Evolutionary conservation across 2,888 invertebrate genomes (phyloP).

Genomic region (Apamea anceps): DNA sequence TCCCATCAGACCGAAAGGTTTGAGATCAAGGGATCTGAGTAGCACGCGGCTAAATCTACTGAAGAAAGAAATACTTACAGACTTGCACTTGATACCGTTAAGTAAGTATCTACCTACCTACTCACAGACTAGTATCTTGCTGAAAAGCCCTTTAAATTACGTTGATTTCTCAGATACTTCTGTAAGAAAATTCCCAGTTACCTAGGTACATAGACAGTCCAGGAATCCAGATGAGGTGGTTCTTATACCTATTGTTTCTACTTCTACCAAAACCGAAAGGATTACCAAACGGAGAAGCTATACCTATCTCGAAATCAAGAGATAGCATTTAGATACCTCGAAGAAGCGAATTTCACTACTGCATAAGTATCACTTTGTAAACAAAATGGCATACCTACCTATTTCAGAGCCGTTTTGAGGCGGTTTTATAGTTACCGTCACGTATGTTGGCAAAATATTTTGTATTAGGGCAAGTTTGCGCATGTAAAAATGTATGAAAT

Average conservation of each 20-base stretch:
- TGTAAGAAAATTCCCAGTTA: background rate
- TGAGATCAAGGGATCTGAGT: slow-evolving; percentile 81
- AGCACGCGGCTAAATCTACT: slow-evolving; percentile 88
- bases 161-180: background rate
- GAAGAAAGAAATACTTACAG: slow-evolving; percentile 90
- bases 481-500: too few relatives aligned
- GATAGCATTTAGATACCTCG: background rate
- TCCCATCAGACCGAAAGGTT: slow-evolving; percentile 80
- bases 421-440: too few relatives aligned
- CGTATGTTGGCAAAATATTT: too few relatives aligned
- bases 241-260: background rate
- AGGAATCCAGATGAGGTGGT: background rate
- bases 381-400: background rate
- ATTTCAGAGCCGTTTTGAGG: background rate
- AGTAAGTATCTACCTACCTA: slow-evolving; percentile 75
- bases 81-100: slow-evolving; percentile 87
- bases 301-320: background rate
- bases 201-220: background rate
- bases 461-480: too few relatives aligned
- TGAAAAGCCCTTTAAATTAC: background rate
- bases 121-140: background rate
- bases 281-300: background rate
- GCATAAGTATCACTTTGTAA: background rate
- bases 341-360: background rate
- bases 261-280: background rate